phyloP scores from a whole-genome alignment of 2,888 invertebrate genomes.

The Sturmia bella region DNA sequence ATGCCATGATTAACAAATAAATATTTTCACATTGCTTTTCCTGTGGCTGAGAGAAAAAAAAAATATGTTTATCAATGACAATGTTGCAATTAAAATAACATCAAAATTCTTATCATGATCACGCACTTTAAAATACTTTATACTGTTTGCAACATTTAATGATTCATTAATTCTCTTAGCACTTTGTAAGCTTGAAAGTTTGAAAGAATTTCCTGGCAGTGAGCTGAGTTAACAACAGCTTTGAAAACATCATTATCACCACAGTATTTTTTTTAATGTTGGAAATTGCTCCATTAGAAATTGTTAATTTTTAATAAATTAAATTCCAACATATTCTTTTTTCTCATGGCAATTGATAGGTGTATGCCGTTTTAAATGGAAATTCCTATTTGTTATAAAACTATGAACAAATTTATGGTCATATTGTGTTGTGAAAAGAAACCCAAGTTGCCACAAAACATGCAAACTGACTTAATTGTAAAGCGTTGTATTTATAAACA shows the following conservation, averaged over 20 bases:
- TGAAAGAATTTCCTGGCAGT: slow-evolving; percentile 17
- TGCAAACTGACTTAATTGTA: slow-evolving; percentile 56
- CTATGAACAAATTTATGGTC: slow-evolving; percentile 12
- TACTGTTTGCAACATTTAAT: slow-evolving; percentile 5
- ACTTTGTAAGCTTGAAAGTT: slow-evolving; percentile 13
- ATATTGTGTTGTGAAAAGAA: slow-evolving; percentile 5
- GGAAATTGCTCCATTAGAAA: slow-evolving; percentile 44
- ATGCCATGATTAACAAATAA: too few relatives aligned
- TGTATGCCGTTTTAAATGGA: slow-evolving; percentile 38
- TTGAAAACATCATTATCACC: too few relatives aligned
- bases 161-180: slow-evolving; percentile 17
- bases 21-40: too few relatives aligned
- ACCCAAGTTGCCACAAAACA: slow-evolving; percentile 51
- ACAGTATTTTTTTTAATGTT: neutral
- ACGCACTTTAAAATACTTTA: neutral
- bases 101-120: slow-evolving; percentile 25
- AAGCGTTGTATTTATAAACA: slow-evolving; percentile 23
- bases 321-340: slow-evolving; percentile 17
- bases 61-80: neutral
- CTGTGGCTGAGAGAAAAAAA: neutral
- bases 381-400: slow-evolving; percentile 27
- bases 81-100: slow-evolving; percentile 36
- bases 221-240: too few relatives aligned
- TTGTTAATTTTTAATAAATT: neutral
- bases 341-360: slow-evolving; percentile 33